Base-by-base conservation (phyloP, 2,797 vertebrate species). In the Hydrocynus forskahlii region DNA sequence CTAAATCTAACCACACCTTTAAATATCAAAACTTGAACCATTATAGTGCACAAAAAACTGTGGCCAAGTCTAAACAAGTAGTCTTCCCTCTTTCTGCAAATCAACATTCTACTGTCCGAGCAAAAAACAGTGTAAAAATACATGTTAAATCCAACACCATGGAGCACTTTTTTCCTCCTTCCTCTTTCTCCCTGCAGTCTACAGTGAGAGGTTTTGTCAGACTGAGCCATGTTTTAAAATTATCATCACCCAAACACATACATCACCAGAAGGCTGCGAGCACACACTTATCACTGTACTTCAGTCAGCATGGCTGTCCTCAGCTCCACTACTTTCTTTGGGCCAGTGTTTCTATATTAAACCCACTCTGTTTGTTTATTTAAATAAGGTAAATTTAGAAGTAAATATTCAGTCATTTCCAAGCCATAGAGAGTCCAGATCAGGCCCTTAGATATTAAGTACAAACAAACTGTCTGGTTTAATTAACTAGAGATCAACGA, bases 381-480 rank as follows among this genome's bases (percentile, higher is more conserved):
- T 83, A 63, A 55, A 69, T 79, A 55, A 73, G 45, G 78, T 81
- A 75, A 81, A 81, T 77, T 55, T 43, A 81, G 77, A 77, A 81
- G 63, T 73, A 81, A 81, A 76, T 76, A 83, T 79, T 63, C 68
- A 66, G 67, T 48, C 21, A 8, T 38, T 79, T 63, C n/a, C 54
- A 19, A 52, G 35, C 54, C 45, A 54, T 57, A 10, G 43, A 62
- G 63, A 75, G 48, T 77, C 64, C 40, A 73, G 59, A 73, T 79
- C 40, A 43, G 57, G 73, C 59, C 64, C 62, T 70, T 17, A 10
- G 73, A 62, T 69, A 78, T 35, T n/a, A 81, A 72, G 55, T 74
- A 68, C 64, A 79, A 71, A 84, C 76, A 70, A 77, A 72, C 68
- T 72, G 40, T 77, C 73, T 84, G 73, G 55, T 84, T 76, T 82